A percentile compares a stretch with the other conserved stretches of the same genome.
phyloP scores from a whole-genome alignment of 2,113 vertebrate species.

The Eira barbara region DNA sequence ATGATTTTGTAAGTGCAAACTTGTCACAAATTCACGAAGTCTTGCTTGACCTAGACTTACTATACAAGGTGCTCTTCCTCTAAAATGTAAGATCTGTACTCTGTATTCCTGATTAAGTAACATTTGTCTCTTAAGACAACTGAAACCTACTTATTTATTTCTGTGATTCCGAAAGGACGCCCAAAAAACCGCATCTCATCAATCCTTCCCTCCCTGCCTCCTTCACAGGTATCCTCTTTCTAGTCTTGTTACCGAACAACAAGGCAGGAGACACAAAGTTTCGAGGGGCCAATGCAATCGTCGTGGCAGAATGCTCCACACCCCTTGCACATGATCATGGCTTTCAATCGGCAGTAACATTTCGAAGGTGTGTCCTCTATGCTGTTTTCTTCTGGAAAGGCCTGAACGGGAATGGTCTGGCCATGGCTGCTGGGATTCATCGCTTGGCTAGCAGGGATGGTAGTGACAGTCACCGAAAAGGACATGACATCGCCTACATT shows the following conservation, averaged over 20 bases:
- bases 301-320: conserved; percentile 99
- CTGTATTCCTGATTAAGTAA: conserved; percentile 80
- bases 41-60: conserved; percentile 79
- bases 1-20: conserved; percentile 93
- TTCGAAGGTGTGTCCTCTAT: conserved; percentile 92
- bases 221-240: not conserved
- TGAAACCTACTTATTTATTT: conserved; percentile 74
- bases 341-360: conserved; percentile 98
- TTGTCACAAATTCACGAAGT: conserved; percentile 88
- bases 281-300: conserved; percentile 98
- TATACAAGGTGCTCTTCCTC: conserved; percentile 87
- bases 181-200: not conserved
- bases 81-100: conserved; percentile 74
- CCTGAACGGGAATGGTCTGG: conserved; percentile 88
- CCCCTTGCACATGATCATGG: conserved; percentile 99
- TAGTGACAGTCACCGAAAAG: conserved; percentile 97
- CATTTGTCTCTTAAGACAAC: conserved; percentile 77
- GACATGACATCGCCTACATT: conserved; percentile 93
- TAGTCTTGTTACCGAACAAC: conserved; percentile 89
- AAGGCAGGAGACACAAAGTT: conserved; percentile 97
- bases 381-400: conserved; percentile 86
- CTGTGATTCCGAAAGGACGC: not conserved
- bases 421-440: conserved; percentile 79
- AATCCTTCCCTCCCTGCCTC: not conserved
- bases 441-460: conserved; percentile 89